phyloP scores from a whole-genome alignment of 2,888 invertebrate genomes.

The Drosophila pseudotalamancana region DNA sequence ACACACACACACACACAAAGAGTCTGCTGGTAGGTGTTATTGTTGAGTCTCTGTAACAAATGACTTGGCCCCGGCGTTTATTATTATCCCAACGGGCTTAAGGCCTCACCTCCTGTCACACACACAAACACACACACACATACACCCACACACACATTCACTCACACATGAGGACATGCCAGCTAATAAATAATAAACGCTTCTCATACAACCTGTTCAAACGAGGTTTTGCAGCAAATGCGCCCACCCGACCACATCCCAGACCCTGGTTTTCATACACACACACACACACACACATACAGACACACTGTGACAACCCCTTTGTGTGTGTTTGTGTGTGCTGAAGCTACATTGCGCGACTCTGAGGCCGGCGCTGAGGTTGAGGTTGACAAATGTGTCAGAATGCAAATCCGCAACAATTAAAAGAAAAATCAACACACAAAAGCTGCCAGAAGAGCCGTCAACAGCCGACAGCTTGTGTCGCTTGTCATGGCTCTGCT shows the following conservation, averaged over 20 bases:
- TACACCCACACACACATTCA: conserved; percentile 7
- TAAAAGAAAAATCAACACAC: conserved; percentile 83
- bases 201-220: conserved; percentile 50
- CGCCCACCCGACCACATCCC: conserved; percentile 13
- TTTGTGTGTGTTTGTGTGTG: conserved; percentile 15
- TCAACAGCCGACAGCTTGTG: conserved; percentile 63
- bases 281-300: conserved; percentile 24
- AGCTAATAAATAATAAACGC: conserved; percentile 76
- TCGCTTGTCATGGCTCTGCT: conserved; percentile 58
- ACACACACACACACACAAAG: not conserved
- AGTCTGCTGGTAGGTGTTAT: conserved; percentile 25
- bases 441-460: conserved; percentile 63
- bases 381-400: conserved; percentile 84
- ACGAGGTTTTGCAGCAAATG: conserved; percentile 42
- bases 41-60: conserved; percentile 58
- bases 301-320: conserved; percentile 43
- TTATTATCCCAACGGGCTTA: conserved; percentile 74
- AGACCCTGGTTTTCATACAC: not conserved
- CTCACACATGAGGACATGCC: conserved; percentile 7
- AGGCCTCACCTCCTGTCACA: conserved; percentile 55
- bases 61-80: conserved; percentile 69
- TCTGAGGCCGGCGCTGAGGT: conserved; percentile 73
- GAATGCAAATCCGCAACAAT: conserved; percentile 84
- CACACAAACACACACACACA: conserved; percentile 15
- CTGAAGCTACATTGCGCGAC: conserved; percentile 39